Base-by-base conservation (phyloP, 1,140 invertebrate genomes). In the Hycleus cichorii region DNA sequence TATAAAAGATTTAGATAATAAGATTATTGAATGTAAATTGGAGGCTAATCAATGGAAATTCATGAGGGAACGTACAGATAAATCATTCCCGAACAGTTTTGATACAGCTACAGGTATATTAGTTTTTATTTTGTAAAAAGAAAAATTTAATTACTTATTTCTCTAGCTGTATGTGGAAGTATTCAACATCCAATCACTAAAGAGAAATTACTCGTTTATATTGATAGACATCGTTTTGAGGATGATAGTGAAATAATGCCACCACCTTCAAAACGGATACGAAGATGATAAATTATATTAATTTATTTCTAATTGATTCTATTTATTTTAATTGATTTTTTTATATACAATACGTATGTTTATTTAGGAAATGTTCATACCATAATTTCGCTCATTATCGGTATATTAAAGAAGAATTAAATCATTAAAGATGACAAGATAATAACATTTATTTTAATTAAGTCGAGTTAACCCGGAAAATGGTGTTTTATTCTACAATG, bases 61-160 rank as follows among this genome's bases (percentile, higher is more conserved):
- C 70, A 94, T 99, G 91, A 81, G 96, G 49, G 91, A 96, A 74
- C 80, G 97, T 68, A 96, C 89, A 0, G 97, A 99, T 74, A 99
- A 99, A 77, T 95, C 91, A 1, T 93, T 89, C 76, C 96, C 97
- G 1, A 99, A 99, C 76, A 88, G 87, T 50, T 87, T 75, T 53
- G 82, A 78, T 2, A 97, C 95, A 4, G 93, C 92, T 24, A 68
- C 75, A 55, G 83, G 90, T 93, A 79, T 73, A 72, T 32, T 5
- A 32, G 18, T 18, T 18, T 18, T 18, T 18, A 18, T 42, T 3
- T n/a, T 42, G 40, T 42, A 2, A 10, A 42, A 10, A 42, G 39
- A 7, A 39, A 39, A 7, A 39, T 39, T 39, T 39, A 39, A 39
- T 39, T 39, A 39, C 58, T 12, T 1, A 18, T 1, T 18, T 60